These are phyloP conservation scores for Heliornis fulica DNA, from an alignment of 2,113 vertebrate genomes.

Conservation along the genomic window DNA sequence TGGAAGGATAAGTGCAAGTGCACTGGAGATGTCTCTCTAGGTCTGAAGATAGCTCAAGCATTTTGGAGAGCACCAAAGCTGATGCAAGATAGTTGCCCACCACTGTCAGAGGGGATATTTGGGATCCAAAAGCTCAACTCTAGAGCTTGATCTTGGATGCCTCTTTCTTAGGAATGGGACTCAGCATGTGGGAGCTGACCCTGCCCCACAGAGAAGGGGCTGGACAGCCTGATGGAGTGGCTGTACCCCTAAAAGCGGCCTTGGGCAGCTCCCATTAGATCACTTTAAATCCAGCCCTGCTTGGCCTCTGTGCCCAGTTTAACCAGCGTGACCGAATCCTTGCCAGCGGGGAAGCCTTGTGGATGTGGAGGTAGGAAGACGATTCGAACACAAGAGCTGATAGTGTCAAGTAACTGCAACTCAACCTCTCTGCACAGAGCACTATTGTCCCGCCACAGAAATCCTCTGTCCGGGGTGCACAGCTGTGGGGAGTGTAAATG, in stretches of 20 bases:
- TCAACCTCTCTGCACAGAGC: constrained; percentile 78
- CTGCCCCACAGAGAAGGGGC: not conserved
- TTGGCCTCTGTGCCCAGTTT: not conserved
- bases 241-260: not conserved
- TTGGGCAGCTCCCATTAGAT: not conserved
- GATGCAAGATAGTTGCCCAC: not conserved
- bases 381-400: constrained; percentile 69
- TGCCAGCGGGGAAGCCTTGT: constrained; percentile 43
- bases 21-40: not conserved
- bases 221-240: not conserved
- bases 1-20: too few relatives aligned
- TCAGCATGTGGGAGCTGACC: not conserved
- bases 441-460: constrained; percentile 84
- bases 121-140: not conserved
- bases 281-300: constrained; percentile 7
- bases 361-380: constrained; percentile 63
- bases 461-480: constrained; percentile 76
- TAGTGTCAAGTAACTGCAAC: constrained; percentile 79
- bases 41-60: not conserved
- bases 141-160: not conserved
- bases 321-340: constrained; percentile 6
- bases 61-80: not conserved
- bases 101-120: not conserved
- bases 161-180: not conserved
- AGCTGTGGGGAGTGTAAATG: constrained; percentile 86